Conservation (phyloP, 2,113 vertebrate species). For the Xiphophorus hellerii region DNA sequence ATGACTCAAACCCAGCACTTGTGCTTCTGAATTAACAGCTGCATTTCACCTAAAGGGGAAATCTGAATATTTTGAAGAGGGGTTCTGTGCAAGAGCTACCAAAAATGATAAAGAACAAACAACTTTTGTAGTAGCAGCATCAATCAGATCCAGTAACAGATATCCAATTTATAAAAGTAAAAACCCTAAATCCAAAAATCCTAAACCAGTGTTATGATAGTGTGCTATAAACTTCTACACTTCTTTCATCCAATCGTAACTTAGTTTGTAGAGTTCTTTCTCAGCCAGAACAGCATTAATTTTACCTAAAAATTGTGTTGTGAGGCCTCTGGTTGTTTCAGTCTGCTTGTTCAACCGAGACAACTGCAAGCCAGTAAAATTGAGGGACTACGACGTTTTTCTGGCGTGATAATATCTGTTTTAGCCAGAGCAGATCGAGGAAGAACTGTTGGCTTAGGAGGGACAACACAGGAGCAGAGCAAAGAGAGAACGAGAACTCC, state of each 20-base stretch:
- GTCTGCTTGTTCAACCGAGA: neutral
- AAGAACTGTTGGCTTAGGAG: neutral
- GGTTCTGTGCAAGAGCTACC: neutral
- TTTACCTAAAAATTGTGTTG: neutral
- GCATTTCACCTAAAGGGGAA: constrained; percentile 4
- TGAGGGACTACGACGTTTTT: neutral
- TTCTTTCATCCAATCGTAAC: neutral
- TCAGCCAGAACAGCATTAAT: neutral
- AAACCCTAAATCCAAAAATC: neutral
- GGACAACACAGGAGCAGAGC: neutral
- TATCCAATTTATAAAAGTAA: neutral
- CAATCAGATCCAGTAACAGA: neutral
- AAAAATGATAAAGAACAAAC: neutral
- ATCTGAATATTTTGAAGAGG: neutral
- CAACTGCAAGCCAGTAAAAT: neutral
- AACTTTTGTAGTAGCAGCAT: neutral
- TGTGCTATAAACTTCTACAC: neutral
- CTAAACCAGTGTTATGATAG: neutral
- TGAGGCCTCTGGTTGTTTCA: neutral
- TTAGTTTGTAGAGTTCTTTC: neutral
- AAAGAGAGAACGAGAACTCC: neutral
- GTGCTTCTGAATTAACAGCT: constrained; percentile 60
- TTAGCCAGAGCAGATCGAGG: neutral
- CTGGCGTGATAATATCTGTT: neutral
- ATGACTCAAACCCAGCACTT: constrained; percentile 27